Percentiles rank a stretch among this genome's conserved stretches.
phyloP scores from a whole-genome alignment of 2,797 vertebrate genomes.

The Podarcis siculus region DNA sequence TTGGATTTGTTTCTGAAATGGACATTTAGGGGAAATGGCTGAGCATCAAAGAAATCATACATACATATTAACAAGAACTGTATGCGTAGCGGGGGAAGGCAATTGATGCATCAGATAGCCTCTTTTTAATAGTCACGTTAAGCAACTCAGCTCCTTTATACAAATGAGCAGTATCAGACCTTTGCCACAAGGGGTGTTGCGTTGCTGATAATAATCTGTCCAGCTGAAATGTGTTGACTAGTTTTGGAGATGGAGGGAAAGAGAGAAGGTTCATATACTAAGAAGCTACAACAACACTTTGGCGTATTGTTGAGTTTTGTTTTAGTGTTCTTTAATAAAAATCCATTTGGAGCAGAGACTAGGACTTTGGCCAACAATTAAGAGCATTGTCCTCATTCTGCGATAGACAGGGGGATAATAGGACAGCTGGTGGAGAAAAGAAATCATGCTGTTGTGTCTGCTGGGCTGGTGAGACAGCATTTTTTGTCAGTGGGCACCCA shows the following conservation, averaged over 20 bases:
- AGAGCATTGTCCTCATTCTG: not conserved
- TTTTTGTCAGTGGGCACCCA: not conserved
- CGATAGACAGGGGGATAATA: not conserved
- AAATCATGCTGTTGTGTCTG: not conserved
- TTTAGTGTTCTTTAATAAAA: not conserved
- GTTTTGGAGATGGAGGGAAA: not conserved
- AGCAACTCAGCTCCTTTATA: no score
- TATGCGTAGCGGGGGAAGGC: not conserved
- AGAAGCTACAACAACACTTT: not conserved
- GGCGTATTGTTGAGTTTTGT: no score
- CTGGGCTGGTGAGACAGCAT: not conserved
- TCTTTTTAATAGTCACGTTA: not conserved
- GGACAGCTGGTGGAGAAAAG: not conserved
- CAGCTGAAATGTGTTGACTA: not conserved
- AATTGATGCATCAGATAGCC: not conserved
- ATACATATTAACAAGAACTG: not conserved
- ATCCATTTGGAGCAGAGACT: not conserved
- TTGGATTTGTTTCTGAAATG: constrained; percentile 19
- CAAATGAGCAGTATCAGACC: not conserved
- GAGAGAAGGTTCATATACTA: not conserved
- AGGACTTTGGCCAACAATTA: not conserved
- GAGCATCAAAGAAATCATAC: not conserved
- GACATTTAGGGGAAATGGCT: constrained; percentile 2
- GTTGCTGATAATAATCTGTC: not conserved
- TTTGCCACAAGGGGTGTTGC: not conserved